Evolutionary conservation across 2,888 invertebrate species (phyloP), one percentile per base, ranked within the genome.

Genomic region (Nyleta sp.): DNA sequence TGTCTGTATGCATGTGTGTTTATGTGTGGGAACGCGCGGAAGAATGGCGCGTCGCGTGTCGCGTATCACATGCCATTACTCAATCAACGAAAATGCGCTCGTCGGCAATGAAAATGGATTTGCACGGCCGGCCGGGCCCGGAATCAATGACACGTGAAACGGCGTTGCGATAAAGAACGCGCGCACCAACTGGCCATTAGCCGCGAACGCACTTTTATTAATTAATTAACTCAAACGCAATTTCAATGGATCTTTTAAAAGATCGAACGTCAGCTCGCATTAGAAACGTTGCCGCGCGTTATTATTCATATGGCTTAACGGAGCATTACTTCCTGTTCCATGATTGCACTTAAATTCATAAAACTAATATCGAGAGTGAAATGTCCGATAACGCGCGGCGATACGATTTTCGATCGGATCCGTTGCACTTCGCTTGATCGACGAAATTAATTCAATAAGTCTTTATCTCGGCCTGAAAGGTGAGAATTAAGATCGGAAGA

Each of bases 351-450:
- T 24, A 59, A 59, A 70, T 70, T 46, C 42, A 70, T 70, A 70
- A 71, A 71, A 71, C 50, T 71, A 60, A 71, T 60, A 71, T 71
- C 53, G 44, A 60, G 60, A 71, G 70, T 60, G 70, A 71, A 71
- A 71, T 46, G 70, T 28, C 42, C 44, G 53, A 71, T 71, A 71
- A 60, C 60, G 52, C 33, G 2, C n/a, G 17, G 11, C 31, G 70
- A 70, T 70, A 70, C 18, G 42, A 57, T 48, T 68, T 57, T 68
- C 13, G 48, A 68, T 68, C 31, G 48, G 35, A 48, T 48, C 67
- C 35, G 33, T 67, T 68, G 68, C 68, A 57, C 57, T 48, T 68
- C 57, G 13, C 18, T 57, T 57, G 68, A 68, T 68, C 59, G 22
- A 33, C 50, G 59, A 70, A 70, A 70, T 70, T 59, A 70, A 70